phyloP scores from a whole-genome alignment of 1,140 invertebrate genomes.

The Anastrepha obliqua region DNA sequence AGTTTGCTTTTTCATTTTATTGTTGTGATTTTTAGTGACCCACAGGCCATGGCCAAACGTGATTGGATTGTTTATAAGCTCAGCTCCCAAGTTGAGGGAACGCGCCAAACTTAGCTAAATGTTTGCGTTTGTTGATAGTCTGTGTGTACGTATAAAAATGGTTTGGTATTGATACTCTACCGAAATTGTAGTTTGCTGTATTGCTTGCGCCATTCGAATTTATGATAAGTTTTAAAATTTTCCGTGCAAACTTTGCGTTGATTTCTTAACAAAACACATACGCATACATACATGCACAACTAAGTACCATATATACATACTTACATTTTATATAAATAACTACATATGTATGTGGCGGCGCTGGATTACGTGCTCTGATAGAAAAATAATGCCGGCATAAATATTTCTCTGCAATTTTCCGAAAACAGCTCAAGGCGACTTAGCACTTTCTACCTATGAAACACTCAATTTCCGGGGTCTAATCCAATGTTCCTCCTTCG shows the following conservation, averaged over 20 bases:
- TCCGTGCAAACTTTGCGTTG: background rate
- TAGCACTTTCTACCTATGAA: too few relatives aligned
- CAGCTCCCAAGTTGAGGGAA: background rate
- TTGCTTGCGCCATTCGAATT: background rate
- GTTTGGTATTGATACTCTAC: background rate
- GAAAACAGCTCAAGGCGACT: too few relatives aligned
- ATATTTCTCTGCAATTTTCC: too few relatives aligned
- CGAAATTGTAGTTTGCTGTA: background rate
- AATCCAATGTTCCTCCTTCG: too few relatives aligned
- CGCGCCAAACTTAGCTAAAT: background rate
- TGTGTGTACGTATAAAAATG: background rate
- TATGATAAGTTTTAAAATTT: background rate
- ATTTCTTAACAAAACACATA: background rate
- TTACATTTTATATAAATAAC: too few relatives aligned
- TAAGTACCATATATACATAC: too few relatives aligned
- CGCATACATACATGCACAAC: background rate
- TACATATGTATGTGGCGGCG: too few relatives aligned
- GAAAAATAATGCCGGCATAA: too few relatives aligned
- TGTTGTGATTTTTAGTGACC: background rate
- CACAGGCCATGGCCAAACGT: constrained; percentile 19
- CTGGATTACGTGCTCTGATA: too few relatives aligned
- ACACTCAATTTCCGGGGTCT: too few relatives aligned
- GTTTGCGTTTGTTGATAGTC: background rate
- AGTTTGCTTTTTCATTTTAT: background rate
- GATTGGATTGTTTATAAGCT: constrained; percentile 6